A percentile compares a stretch with the other conserved stretches of the same genome.
These are phyloP conservation scores for Nothocercus nigrocapillus DNA, from an alignment of 2,113 vertebrate species.

Conservation along the genomic window DNA sequence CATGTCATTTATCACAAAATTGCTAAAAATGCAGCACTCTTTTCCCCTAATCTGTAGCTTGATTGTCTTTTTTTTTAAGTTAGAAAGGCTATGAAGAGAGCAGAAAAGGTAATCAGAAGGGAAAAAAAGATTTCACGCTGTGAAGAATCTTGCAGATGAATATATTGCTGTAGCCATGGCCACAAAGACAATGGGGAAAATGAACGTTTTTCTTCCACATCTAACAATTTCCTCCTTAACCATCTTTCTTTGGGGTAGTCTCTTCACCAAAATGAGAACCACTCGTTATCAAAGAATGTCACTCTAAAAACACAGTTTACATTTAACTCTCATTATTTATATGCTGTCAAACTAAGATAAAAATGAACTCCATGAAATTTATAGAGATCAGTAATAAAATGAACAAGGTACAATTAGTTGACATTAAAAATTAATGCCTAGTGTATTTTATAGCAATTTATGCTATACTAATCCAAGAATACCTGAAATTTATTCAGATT, in stretches of 20 bases:
- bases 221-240: background rate
- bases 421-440: background rate
- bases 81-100: background rate
- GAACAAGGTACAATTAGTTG: background rate
- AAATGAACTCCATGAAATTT: background rate
- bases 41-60: background rate
- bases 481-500: background rate
- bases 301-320: background rate
- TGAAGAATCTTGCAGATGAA: rapidly evolving
- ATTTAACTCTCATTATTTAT: background rate
- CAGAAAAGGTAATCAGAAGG: background rate
- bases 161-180: rapidly evolving
- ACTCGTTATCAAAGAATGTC: background rate
- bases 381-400: background rate
- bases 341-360: background rate
- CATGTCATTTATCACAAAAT: slow-evolving; percentile 32
- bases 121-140: background rate
- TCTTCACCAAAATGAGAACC: background rate
- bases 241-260: background rate
- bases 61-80: background rate
- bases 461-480: background rate
- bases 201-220: background rate
- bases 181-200: background rate
- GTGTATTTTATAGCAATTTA: background rate
- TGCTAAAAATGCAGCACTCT: slow-evolving; percentile 25